phyloP scores from a whole-genome alignment of 2,888 invertebrate genomes.

The Lampropteryx suffumata region DNA sequence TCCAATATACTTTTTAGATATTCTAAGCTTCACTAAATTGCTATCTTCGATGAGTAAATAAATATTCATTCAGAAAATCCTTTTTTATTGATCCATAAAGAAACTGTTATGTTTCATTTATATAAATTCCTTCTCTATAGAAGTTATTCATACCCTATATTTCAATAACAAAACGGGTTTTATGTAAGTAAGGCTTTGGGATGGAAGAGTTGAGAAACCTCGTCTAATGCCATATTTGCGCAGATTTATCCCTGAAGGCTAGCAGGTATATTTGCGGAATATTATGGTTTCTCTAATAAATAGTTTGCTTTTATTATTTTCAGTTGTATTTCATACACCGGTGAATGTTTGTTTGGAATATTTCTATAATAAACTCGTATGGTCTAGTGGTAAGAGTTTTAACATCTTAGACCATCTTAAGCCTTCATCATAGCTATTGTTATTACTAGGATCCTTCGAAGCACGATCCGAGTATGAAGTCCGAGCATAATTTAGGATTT shows the following conservation, averaged over 20 bases:
- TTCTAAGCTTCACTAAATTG: conserved; percentile 1
- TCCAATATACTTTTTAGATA: background rate
- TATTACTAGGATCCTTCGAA: too few relatives aligned
- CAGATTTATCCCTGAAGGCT: conserved; percentile 10
- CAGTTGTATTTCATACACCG: background rate
- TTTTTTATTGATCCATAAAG: conserved; percentile 5
- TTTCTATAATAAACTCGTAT: too few relatives aligned
- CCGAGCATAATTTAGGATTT: too few relatives aligned
- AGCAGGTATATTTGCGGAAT: conserved; percentile 9
- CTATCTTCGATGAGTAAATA: conserved; percentile 3
- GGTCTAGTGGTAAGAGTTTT: too few relatives aligned
- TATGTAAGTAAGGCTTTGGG: background rate
- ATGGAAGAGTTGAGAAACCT: conserved; percentile 2
- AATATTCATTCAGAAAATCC: conserved; percentile 4
- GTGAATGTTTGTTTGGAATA: too few relatives aligned
- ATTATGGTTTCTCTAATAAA: conserved; percentile 9
- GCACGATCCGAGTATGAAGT: too few relatives aligned
- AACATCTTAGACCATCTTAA: too few relatives aligned
- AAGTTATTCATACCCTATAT: background rate
- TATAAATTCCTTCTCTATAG: conserved; percentile 4
- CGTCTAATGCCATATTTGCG: conserved; percentile 8
- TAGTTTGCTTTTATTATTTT: conserved; percentile 4
- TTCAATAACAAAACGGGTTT: conserved; percentile 8
- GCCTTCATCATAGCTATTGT: too few relatives aligned
- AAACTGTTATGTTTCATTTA: conserved; percentile 8